Evolutionary conservation across 2,888 invertebrate genomes (phyloP).

Genomic region (Microchrysa polita): DNA sequence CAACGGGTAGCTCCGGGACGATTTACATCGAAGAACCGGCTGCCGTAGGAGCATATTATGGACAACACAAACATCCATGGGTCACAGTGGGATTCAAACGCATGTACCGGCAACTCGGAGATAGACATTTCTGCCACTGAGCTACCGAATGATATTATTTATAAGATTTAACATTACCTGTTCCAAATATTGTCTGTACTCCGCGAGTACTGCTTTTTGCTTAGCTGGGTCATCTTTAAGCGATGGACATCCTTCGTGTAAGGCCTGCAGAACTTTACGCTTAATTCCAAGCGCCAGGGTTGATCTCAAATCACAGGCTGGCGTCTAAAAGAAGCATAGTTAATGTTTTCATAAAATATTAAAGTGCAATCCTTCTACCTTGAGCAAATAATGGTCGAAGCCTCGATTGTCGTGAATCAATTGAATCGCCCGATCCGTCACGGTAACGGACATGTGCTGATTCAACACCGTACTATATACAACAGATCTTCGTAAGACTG

Average conservation of each 20-base stretch:
- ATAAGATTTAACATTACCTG: constrained; percentile 68
- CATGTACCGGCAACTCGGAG: too few species aligned
- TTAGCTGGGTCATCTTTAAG: constrained; percentile 74
- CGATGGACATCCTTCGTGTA: constrained; percentile 74
- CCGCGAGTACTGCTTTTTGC: constrained; percentile 76
- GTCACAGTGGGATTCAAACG: too few species aligned
- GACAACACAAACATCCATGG: too few species aligned
- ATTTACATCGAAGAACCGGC: too few species aligned
- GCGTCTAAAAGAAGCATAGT: constrained; percentile 72
- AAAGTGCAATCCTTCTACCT: constrained; percentile 68
- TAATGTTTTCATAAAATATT: constrained; percentile 43
- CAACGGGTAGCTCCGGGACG: too few species aligned
- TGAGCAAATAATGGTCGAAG: constrained; percentile 93
- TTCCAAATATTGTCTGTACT: constrained; percentile 83
- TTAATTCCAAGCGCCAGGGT: constrained; percentile 86
- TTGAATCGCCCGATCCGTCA: constrained; percentile 84
- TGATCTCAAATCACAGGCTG: constrained; percentile 90
- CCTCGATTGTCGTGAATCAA: constrained; percentile 91
- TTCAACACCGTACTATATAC: constrained; percentile 92
- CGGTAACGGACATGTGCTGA: constrained; percentile 80
- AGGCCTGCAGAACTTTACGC: constrained; percentile 80
- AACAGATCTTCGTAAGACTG: constrained; percentile 79
- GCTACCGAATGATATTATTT: too few species aligned
- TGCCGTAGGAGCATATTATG: too few species aligned
- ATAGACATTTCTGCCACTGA: too few species aligned